Conservation (phyloP, 35 echinoderm and acorn worm species). For the Chiridota heheva region DNA sequence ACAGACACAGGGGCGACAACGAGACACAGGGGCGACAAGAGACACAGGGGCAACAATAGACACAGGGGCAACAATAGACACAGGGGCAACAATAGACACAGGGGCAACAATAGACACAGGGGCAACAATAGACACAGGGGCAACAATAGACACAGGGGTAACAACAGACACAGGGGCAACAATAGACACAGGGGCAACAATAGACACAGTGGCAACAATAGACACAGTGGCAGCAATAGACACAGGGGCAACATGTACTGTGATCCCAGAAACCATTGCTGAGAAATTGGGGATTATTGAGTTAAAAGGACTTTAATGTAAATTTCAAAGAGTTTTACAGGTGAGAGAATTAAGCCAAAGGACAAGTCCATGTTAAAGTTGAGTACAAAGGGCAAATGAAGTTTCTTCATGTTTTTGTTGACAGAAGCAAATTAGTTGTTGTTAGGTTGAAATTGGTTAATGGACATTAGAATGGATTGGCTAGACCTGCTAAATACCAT, state of each 20-base stretch:
- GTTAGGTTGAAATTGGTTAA: slow-evolving; percentile 5
- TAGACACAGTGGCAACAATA: too few relatives aligned
- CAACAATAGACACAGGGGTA: too few relatives aligned
- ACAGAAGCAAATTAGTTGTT: slow-evolving; percentile 10
- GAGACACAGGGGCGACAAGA: too few relatives aligned
- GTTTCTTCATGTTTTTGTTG: neutral
- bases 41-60: too few relatives aligned
- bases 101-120: too few relatives aligned
- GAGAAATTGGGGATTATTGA: neutral
- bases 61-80: too few relatives aligned
- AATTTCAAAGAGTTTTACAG: slow-evolving; percentile 7
- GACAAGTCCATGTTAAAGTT: slow-evolving; percentile 4
- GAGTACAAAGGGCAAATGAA: slow-evolving; percentile 13
- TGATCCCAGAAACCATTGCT: neutral
- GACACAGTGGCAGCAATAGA: too few relatives aligned
- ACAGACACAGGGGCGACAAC: too few relatives aligned
- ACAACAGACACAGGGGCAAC: too few relatives aligned
- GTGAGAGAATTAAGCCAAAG: neutral
- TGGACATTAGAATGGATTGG: neutral
- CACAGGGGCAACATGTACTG: neutral
- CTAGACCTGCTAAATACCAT: neutral
- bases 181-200: too few relatives aligned
- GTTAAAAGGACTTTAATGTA: neutral
- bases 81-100: too few relatives aligned
- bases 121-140: too few relatives aligned